Conservation (phyloP, 2,113 vertebrate genomes). For the Grantiella picta region DNA sequence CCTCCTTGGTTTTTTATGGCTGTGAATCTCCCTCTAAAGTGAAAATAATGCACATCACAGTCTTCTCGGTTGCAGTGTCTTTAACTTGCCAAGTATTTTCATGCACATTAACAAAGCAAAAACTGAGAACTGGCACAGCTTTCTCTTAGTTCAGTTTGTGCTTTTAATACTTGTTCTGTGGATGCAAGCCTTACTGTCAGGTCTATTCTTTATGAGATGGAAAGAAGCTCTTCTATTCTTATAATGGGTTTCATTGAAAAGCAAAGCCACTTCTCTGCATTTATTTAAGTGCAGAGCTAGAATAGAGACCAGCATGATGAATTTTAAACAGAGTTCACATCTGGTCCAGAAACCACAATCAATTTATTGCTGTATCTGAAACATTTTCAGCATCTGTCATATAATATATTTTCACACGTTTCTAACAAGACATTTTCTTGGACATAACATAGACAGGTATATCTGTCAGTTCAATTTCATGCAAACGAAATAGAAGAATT, state of each 20-base stretch:
- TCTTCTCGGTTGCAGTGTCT: neutral
- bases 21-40: neutral
- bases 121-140: neutral
- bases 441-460: constrained; percentile 75
- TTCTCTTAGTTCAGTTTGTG: neutral
- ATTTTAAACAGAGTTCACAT: constrained; percentile 73
- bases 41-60: neutral
- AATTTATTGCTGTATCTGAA: constrained; percentile 74
- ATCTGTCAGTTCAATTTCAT: constrained; percentile 74
- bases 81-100: constrained; percentile 10
- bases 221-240: constrained; percentile 34
- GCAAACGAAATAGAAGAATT: constrained; percentile 72
- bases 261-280: constrained; percentile 55
- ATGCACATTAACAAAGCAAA: constrained; percentile 14
- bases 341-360: constrained; percentile 74
- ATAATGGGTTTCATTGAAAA: constrained; percentile 57
- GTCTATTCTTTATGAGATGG: constrained; percentile 40
- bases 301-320: constrained; percentile 61
- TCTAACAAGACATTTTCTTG: constrained; percentile 76
- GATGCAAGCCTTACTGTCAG: constrained; percentile 27
- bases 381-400: constrained; percentile 74
- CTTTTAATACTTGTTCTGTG: constrained; percentile 11
- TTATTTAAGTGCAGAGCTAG: constrained; percentile 55
- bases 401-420: constrained; percentile 77
- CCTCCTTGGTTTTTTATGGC: neutral